A percentile compares a stretch with the other conserved stretches of the same genome.
These are phyloP conservation scores for Neodiprion virginianus DNA, from an alignment of 1,140 invertebrate species.

Conservation along the genomic window DNA sequence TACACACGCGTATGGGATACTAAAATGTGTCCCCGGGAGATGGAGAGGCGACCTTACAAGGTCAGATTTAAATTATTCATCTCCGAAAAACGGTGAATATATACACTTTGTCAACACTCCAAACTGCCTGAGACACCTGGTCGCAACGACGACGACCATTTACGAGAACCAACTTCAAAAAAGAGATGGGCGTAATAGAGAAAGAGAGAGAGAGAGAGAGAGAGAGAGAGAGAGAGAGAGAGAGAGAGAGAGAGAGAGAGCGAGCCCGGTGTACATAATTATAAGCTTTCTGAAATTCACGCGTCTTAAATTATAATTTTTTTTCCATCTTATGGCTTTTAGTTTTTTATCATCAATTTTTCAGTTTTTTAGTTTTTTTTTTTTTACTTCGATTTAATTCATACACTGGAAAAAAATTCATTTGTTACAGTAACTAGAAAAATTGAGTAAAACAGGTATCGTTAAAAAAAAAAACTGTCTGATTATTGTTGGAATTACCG, in stretches of 20 bases:
- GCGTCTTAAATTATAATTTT: no score
- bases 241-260: constrained; percentile 11
- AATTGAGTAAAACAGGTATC: no score
- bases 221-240: constrained; percentile 18
- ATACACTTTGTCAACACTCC: constrained; percentile 42
- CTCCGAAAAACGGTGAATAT: constrained; percentile 30
- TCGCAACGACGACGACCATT: constrained; percentile 42
- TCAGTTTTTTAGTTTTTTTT: no score
- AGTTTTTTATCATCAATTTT: no score
- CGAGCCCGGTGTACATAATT: constrained; percentile 10
- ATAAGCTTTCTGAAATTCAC: not conserved
- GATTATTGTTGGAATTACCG: no score
- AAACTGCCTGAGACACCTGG: constrained; percentile 41
- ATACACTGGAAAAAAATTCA: no score
- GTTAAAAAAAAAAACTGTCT: no score
- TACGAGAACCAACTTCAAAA: constrained; percentile 19
- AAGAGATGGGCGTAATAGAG: constrained; percentile 15
- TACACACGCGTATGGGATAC: not conserved
- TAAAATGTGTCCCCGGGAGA: no score
- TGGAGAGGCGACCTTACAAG: not conserved
- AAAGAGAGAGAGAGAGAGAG: constrained; percentile 10
- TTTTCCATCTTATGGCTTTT: no score
- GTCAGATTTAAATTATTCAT: constrained; percentile 6
- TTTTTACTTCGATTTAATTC: no score
- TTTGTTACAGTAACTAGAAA: no score